phyloP scores from a whole-genome alignment of 2,797 vertebrate genomes.

The Girardinus metallicus region DNA sequence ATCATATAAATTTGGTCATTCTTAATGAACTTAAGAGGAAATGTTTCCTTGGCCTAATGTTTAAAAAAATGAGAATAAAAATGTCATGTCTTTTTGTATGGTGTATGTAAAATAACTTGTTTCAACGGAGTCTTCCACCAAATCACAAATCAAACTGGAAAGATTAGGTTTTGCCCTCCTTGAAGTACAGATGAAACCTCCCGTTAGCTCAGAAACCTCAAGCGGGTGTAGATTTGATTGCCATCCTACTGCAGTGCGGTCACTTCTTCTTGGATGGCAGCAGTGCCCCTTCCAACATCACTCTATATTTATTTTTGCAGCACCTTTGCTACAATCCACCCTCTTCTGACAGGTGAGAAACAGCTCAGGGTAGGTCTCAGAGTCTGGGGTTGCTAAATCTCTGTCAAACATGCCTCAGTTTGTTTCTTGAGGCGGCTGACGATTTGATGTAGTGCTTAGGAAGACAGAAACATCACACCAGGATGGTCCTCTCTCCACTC shows the following conservation, averaged over 20 bases:
- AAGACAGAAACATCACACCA: slow-evolving; percentile 11
- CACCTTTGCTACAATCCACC: background rate
- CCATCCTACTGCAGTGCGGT: background rate
- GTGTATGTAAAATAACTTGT: background rate
- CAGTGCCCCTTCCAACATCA: background rate
- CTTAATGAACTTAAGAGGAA: background rate
- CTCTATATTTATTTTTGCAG: background rate
- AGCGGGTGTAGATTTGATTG: background rate
- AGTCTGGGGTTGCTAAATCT: slow-evolving; percentile 1
- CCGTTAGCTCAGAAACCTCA: background rate
- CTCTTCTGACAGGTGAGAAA: slow-evolving; percentile 8
- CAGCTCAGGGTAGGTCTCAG: slow-evolving; percentile 1
- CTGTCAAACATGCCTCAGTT: slow-evolving; percentile 1
- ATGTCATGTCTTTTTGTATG: background rate
- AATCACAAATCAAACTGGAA: background rate
- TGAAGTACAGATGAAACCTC: background rate
- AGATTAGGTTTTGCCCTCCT: background rate
- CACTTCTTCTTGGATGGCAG: background rate
- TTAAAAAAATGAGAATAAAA: background rate
- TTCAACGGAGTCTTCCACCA: background rate
- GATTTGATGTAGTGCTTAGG: slow-evolving; percentile 4
- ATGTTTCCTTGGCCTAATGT: background rate
- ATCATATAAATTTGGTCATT: background rate
- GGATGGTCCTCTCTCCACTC: slow-evolving; percentile 2
- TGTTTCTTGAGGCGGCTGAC: background rate